Base-by-base conservation (phyloP, 2,797 vertebrate genomes). In the Bradypus variegatus region DNA sequence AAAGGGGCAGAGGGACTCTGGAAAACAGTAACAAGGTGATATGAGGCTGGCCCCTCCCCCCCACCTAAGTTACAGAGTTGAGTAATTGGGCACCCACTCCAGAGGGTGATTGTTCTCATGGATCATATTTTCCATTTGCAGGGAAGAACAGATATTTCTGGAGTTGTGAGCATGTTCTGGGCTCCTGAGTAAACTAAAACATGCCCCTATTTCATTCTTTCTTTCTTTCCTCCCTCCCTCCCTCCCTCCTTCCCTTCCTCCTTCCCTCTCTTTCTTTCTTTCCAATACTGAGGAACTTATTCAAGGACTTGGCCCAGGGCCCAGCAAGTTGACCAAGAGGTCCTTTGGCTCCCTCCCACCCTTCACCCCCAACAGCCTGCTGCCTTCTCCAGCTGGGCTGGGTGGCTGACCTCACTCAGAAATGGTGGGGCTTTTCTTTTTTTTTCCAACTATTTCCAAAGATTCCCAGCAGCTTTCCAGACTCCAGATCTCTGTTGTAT, bases 351-450 rank as follows among this genome's bases (percentile, higher is more conserved):
- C 2, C 69, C 93, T 86, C 41, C 73, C 48, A 4, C 41, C 21
- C 58, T 19, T 19, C 21, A 19, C 18, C 21, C 19, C 58, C 94
- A 80, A 21, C 18, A 86, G 94, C 36, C 94, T 14, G 89, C 94
- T 95, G 95, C 95, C 94, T 96, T 94, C 95, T 96, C 95, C 96
- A 96, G 93, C 96, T 96, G 92, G 94, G 69, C 89, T 97, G 96
- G 96, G 95, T 94, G 86, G 96, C 95, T 94, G 86, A 87, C 0
- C 90, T 93, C 15, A 0, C 80, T 94, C 94, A 93, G 91, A 94
- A 95, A 85, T 4, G 27, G 84, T 48, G 48, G 31, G 81, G 13
- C 91, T 95, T 96, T 95, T 96, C 65, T 89, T 86, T 53, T n/a
- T 92, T 92, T 19, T 21, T 19, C 76, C 90, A 91, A 48, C 2